These are phyloP conservation scores for Isotomurus palustris DNA, from an alignment of 2,888 invertebrate species.

Conservation along the genomic window DNA sequence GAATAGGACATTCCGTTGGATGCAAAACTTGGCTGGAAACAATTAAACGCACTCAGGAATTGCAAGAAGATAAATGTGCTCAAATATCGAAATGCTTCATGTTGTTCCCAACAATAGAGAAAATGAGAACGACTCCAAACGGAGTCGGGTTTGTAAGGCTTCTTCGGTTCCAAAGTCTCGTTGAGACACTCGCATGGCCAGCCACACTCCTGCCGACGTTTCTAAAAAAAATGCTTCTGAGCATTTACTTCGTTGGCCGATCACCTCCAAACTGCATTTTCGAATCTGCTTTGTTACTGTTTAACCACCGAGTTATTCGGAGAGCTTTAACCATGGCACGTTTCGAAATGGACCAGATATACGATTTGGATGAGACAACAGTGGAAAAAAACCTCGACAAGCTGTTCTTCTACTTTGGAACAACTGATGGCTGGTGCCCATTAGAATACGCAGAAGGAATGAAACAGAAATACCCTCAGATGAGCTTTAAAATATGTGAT, in stretches of 20 bases:
- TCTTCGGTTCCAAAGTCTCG: constrained; percentile 51
- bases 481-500: constrained; percentile 60
- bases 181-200: constrained; percentile 19
- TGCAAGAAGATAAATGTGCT: background rate
- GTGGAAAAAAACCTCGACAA: constrained; percentile 59
- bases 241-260: constrained; percentile 23
- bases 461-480: constrained; percentile 57
- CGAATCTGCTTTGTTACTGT: constrained; percentile 23
- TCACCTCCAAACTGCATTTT: constrained; percentile 20
- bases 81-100: constrained; percentile 62
- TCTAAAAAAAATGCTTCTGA: constrained; percentile 20
- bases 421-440: constrained; percentile 79
- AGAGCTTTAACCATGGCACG: constrained; percentile 26
- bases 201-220: constrained; percentile 16
- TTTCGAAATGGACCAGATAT: constrained; percentile 53
- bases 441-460: constrained; percentile 64
- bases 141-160: constrained; percentile 65
- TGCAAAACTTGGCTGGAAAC: constrained; percentile 75
- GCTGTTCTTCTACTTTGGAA: constrained; percentile 74
- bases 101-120: constrained; percentile 82
- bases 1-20: constrained; percentile 89
- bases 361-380: constrained; percentile 60
- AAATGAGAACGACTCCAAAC: constrained; percentile 69
- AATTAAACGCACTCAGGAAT: constrained; percentile 53
- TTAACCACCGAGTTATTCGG: constrained; percentile 24